Evolutionary conservation across 2,113 vertebrate species (phyloP).

Genomic region (Chaetops frenatus): DNA sequence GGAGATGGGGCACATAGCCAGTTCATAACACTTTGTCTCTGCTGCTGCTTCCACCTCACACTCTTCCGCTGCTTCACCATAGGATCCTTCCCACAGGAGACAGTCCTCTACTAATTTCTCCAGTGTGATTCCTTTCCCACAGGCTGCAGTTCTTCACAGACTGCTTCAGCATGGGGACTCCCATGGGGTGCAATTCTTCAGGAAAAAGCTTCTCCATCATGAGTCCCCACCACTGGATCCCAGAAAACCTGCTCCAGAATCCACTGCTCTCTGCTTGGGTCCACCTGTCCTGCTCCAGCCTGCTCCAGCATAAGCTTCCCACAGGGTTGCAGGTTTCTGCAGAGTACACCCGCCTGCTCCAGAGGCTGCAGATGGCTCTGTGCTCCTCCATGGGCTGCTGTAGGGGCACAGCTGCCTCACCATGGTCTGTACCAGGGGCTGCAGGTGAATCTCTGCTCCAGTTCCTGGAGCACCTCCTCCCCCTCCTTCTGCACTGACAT

Average conservation of each 20-base stretch:
- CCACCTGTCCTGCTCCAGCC: background rate
- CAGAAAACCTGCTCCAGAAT: background rate
- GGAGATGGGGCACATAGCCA: too few relatives aligned
- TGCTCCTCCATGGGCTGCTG: background rate
- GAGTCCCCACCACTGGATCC: background rate
- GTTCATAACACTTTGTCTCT: background rate
- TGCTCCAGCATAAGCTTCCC: background rate
- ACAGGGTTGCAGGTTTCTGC: background rate
- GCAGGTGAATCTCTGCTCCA: background rate
- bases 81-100: background rate
- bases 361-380: background rate
- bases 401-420: background rate
- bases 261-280: background rate
- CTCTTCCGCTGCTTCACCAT: background rate
- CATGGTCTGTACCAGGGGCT: fast-evolving
- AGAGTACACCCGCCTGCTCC: background rate
- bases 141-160: background rate
- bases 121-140: background rate
- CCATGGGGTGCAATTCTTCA: fast-evolving
- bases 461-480: background rate
- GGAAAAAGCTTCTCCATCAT: background rate
- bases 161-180: background rate
- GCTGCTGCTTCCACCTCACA: background rate
- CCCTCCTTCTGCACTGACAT: background rate
- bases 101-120: background rate